phyloP scores from a whole-genome alignment of 2,113 vertebrate species.

The Eurypyga helias region DNA sequence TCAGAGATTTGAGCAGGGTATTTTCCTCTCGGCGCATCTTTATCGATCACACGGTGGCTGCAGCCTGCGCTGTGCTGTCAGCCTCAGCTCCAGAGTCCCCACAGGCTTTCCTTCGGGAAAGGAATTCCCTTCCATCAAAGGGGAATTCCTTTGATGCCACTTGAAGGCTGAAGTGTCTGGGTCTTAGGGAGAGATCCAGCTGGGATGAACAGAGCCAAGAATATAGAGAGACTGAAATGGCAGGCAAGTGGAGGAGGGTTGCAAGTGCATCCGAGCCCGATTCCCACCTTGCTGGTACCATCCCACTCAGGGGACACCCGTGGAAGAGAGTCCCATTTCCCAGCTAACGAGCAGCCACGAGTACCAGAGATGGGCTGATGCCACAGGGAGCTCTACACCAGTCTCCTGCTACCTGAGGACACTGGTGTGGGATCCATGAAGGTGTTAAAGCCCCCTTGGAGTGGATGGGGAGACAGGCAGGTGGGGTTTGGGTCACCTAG shows the following conservation, averaged over 20 bases:
- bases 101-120: neutral
- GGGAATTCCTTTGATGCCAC: neutral
- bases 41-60: neutral
- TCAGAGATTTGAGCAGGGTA: neutral
- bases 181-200: neutral
- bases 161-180: neutral
- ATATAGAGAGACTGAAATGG: fast-evolving
- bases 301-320: neutral
- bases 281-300: neutral
- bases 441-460: neutral
- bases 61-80: neutral
- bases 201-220: neutral
- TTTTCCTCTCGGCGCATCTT: neutral
- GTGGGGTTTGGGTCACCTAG: neutral
- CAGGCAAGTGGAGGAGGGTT: neutral
- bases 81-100: neutral
- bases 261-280: neutral
- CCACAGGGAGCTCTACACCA: neutral
- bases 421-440: neutral
- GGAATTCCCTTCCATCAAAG: neutral
- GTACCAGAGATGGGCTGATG: neutral
- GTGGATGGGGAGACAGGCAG: neutral
- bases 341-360: fast-evolving
- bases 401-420: neutral
- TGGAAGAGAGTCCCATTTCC: neutral